A percentile compares a stretch with the other conserved stretches of the same genome.
These are phyloP conservation scores for Apeira syringaria DNA, from an alignment of 2,888 invertebrate species.

Conservation along the genomic window DNA sequence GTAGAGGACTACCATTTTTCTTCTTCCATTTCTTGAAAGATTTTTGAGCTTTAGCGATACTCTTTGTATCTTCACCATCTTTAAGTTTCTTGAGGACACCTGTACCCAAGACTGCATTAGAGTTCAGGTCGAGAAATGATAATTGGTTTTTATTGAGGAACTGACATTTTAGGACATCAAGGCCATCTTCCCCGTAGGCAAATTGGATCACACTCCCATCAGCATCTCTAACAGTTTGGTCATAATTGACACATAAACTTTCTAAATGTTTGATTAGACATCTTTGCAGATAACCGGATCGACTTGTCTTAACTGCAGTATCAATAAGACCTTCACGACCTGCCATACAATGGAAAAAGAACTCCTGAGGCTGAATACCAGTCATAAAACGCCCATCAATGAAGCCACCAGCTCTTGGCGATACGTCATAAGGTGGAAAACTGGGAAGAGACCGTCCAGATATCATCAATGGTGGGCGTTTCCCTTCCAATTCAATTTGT, in stretches of 20 bases:
- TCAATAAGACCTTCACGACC: slow-evolving; percentile 99
- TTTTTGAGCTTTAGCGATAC: slow-evolving; percentile 82
- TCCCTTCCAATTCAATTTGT: slow-evolving; percentile 99
- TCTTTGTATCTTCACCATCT: slow-evolving; percentile 74
- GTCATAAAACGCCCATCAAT: slow-evolving; percentile 98
- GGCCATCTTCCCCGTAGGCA: slow-evolving; percentile 96
- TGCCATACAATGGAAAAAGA: slow-evolving; percentile 99
- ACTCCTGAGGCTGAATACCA: slow-evolving; percentile 98
- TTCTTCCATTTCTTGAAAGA: slow-evolving; percentile 85
- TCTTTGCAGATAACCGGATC: slow-evolving; percentile 98
- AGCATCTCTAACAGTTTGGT: slow-evolving; percentile 97
- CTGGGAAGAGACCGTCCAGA: slow-evolving; percentile 96
- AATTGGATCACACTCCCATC: slow-evolving; percentile 97
- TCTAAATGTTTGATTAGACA: slow-evolving; percentile 99
- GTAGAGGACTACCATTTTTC: slow-evolving; percentile 71
- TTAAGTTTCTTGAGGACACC: slow-evolving; percentile 83
- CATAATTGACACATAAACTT: slow-evolving; percentile 96
- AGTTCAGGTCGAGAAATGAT: slow-evolving; percentile 92
- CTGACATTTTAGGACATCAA: slow-evolving; percentile 94
- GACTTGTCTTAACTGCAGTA: slow-evolving; percentile 99
- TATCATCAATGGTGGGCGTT: slow-evolving; percentile 97
- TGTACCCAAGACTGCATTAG: slow-evolving; percentile 85
- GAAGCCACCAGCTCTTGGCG: slow-evolving; percentile 97
- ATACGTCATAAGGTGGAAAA: slow-evolving; percentile 93
- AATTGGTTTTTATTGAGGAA: slow-evolving; percentile 91